Conservation (phyloP, 2,113 vertebrate species). For the Psettodes erumei region DNA sequence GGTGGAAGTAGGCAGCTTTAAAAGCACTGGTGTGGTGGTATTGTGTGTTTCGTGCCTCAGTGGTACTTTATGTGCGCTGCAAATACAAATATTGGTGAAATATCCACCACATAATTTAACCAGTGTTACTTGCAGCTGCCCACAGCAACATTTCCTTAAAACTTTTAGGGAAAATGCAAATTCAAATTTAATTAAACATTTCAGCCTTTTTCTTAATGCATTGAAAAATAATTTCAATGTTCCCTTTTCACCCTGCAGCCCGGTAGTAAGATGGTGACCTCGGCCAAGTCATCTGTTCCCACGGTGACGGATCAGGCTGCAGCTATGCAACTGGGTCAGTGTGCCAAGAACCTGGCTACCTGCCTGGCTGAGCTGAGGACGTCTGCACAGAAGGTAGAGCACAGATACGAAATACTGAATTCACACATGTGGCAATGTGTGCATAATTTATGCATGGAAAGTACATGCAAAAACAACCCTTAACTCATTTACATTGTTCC, state of each 20-base stretch:
- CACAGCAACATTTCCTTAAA: not conserved
- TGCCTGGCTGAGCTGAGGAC: slow-evolving; percentile 95
- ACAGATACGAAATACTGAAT: not conserved
- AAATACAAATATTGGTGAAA: slow-evolving; percentile 18
- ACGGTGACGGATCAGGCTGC: slow-evolving; percentile 96
- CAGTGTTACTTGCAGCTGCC: not conserved
- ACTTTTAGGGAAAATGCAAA: not conserved
- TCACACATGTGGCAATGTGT: not conserved
- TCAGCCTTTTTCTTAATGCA: not conserved
- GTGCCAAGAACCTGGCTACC: slow-evolving; percentile 97
- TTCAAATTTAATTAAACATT: not conserved
- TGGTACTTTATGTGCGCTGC: not conserved
- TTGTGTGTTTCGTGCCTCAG: slow-evolving; percentile 18
- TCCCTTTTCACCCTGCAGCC: slow-evolving; percentile 81
- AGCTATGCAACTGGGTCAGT: slow-evolving; percentile 97
- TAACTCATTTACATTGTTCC: too few relatives aligned
- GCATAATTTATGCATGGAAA: not conserved
- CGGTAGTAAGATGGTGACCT: slow-evolving; percentile 98
- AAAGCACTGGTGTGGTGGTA: slow-evolving; percentile 16
- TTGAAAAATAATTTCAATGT: not conserved
- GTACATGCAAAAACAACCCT: not conserved
- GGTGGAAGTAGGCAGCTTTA: slow-evolving; percentile 17
- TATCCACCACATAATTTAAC: not conserved
- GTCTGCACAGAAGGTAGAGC: slow-evolving; percentile 91
- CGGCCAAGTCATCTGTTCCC: slow-evolving; percentile 95